Evolutionary conservation across 2,797 vertebrate species (phyloP).

Genomic region (Phataginus tetradactyla): DNA sequence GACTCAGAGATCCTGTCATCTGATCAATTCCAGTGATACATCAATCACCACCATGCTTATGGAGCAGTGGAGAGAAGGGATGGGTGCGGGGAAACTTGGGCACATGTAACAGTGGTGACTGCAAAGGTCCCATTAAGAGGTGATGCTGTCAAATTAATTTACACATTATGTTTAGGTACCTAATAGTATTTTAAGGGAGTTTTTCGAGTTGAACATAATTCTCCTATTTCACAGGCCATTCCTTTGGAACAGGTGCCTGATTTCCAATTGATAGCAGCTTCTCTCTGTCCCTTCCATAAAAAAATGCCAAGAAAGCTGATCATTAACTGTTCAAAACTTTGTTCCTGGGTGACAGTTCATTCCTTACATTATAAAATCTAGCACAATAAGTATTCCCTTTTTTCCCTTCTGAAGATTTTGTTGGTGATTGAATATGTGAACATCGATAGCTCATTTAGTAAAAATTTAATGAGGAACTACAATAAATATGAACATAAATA

Average conservation of each 20-base stretch:
- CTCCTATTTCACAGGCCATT: constrained; percentile 25
- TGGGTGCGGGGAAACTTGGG: neutral
- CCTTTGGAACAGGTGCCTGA: neutral
- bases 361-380: neutral
- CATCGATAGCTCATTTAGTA: neutral
- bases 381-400: neutral
- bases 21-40: neutral
- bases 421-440: neutral
- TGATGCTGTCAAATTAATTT: neutral
- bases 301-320: neutral
- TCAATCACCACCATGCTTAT: neutral
- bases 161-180: neutral
- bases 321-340: neutral
- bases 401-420: neutral
- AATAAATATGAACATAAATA: neutral
- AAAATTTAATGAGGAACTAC: neutral
- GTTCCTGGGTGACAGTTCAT: neutral
- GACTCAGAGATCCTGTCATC: neutral
- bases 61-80: neutral
- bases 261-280: neutral
- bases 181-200: neutral
- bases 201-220: constrained; percentile 38
- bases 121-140: neutral
- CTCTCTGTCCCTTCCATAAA: neutral
- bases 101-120: neutral